Base-by-base conservation (phyloP, 2,888 invertebrate genomes). In the Aradus depressus region DNA sequence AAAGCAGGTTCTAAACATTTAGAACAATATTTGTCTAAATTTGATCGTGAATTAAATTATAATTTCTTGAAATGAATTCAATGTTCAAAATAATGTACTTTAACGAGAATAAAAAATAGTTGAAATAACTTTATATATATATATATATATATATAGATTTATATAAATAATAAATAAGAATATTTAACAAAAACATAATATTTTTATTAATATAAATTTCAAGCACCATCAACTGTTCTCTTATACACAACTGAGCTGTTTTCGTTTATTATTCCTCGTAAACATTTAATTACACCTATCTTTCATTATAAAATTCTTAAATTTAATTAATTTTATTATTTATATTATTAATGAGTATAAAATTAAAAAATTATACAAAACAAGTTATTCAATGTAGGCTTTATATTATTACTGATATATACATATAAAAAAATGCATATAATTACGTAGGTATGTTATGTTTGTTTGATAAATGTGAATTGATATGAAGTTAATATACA, bases 301-400 rank as follows among this genome's bases (percentile, higher is more conserved):
- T 25, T 18, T 42, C 19, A 42, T 42, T 42, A 42, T 42, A 42
- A 42, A 42, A 42, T 26, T 25, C 21, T 21, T 47, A 23, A 18
- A 26, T 18, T 26, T 47, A 47, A 38, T 25, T 16, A 38, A 38
- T 35, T 21, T 37, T 34, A 21, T 16, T 37, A 47, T 12, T 38
- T 47, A 47, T 18, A 35, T 51, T 34, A 35, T 44, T 44, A 44
- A 41, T 38, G 26, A 35, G 49, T 49, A 53, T 50, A 53, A 53
- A 50, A 50, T 53, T 52, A 52, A 52, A 52, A 52, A 52, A 52
- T 52, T 53, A 39, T 22, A 44, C 38, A 6, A 50, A 53, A 44
- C 16, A 52, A 39, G 10, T 21, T 43, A 8, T 23, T 39, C 25
- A 18, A 34, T 23, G 41, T 32, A 41, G 18, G 10, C 28, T 41